Percentiles rank a stretch among this genome's conserved stretches.
phyloP scores from a whole-genome alignment of 1,140 invertebrate species.

The Cydia strobilella region DNA sequence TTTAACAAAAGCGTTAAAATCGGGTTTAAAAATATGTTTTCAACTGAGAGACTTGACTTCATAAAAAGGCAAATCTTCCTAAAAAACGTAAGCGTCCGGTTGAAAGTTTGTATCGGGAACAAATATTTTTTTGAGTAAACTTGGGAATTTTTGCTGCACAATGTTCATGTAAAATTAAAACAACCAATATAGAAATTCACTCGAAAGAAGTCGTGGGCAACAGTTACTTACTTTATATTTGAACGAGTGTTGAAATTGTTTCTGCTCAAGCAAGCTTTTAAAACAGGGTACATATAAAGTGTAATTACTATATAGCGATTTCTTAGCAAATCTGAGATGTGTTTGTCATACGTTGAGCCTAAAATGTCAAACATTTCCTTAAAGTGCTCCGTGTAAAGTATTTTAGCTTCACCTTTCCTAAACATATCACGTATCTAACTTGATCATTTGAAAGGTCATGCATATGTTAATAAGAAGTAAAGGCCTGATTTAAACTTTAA shows the following conservation, averaged over 20 bases:
- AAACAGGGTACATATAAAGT: background rate
- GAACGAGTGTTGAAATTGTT: background rate
- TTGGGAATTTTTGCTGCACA: too few species aligned
- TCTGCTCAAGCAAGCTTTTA: background rate
- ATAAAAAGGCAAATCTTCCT: too few species aligned
- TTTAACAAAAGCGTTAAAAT: too few species aligned
- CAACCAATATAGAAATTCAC: too few species aligned
- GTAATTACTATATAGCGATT: background rate
- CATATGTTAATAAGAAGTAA: background rate
- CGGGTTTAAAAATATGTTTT: too few species aligned
- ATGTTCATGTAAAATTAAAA: too few species aligned
- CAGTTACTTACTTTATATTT: background rate
- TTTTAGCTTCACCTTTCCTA: background rate
- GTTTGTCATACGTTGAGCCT: background rate
- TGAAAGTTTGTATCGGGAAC: too few species aligned
- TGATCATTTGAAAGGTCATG: background rate
- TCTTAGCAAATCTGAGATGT: background rate
- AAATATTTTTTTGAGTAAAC: too few species aligned
- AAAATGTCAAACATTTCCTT: background rate
- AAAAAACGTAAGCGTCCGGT: too few species aligned
- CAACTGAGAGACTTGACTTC: too few species aligned
- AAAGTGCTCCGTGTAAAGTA: slow-evolving; percentile 1
- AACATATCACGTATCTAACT: background rate
- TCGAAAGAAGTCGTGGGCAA: too few species aligned
- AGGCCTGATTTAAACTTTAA: too few species aligned